Base-by-base conservation (phyloP, 2,888 invertebrate genomes). In the Xestia c-nigrum region DNA sequence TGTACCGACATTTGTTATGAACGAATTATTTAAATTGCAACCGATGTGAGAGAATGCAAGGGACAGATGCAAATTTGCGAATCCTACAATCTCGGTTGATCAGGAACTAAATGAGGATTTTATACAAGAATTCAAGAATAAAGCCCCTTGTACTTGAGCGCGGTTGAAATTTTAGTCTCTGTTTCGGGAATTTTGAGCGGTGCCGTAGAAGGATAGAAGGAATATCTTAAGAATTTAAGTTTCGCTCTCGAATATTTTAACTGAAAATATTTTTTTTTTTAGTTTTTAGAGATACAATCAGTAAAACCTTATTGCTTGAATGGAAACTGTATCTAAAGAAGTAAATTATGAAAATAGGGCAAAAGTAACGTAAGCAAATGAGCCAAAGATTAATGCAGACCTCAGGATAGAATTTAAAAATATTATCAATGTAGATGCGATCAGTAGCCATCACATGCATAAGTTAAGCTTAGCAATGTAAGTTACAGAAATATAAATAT, bases 21-120 rank as follows among this genome's bases (percentile, higher is more conserved):
- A 90, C 87, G 90, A 95, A 94, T 95, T 95, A 95, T 96, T 96
- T 92, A 96, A 95, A 96, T 95, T 93, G 90, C 88, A 84, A 80
- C 89, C 87, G 86, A 90, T 91, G 90, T 90, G 84, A 84, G 81
- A 80, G 85, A 88, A 88, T 88, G 89, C 86, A 86, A 88, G 91
- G 91, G 93, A 90, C 88, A 90, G 88, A 96, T 96, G 95, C 94
- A 95, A 95, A 95, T 95, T 91, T 88, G 89, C 90, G 89, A 88
- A 88, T 89, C 88, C 90, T 87, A 91, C 93, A 93, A 95, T 95
- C 94, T 92, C 91, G 82, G 91, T 91, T 93, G 93, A 94, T 94
- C 94, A 92, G 92, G 88, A 92, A 91, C 90, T 91, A 95, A 96
- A 96, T 94, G 95, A 92, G 93, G 89, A 92, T 91, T 95, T 96